Percentiles rank a stretch among this genome's conserved stretches.
Evolutionary conservation across 2,888 invertebrate species (phyloP).

Genomic region (Chymomyza amoena): DNA sequence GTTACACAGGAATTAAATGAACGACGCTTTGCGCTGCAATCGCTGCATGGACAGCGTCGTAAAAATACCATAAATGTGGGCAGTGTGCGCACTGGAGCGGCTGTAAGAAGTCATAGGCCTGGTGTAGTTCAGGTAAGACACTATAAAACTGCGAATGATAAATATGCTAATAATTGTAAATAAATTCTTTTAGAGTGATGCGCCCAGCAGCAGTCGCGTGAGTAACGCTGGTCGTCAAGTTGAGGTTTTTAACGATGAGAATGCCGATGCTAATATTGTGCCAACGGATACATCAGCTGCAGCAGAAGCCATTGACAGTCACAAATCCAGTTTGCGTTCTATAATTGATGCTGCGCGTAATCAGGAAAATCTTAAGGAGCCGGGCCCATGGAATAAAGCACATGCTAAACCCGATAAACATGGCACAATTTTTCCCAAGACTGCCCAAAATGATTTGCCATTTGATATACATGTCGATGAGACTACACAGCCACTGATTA

Average conservation of each 20-base stretch:
- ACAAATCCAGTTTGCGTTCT: conserved; percentile 76
- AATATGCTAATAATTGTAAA: neutral
- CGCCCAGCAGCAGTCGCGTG: conserved; percentile 43
- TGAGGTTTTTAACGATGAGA: conserved; percentile 73
- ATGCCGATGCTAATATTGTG: conserved; percentile 52
- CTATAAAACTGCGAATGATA: neutral
- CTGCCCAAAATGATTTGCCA: conserved; percentile 50
- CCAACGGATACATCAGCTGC: conserved; percentile 1
- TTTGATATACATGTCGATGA: conserved; percentile 76
- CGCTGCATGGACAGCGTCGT: conserved; percentile 83
- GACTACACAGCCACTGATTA: conserved; percentile 41
- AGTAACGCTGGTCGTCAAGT: conserved; percentile 48
- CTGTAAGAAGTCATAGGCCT: conserved; percentile 70
- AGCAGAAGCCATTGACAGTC: conserved; percentile 16
- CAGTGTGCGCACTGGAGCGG: conserved; percentile 80
- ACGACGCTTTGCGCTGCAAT: conserved; percentile 88
- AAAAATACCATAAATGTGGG: conserved; percentile 80
- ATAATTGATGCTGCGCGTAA: conserved; percentile 81
- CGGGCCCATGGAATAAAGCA: conserved; percentile 84
- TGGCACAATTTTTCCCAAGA: conserved; percentile 58
- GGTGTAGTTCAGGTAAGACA: conserved; percentile 70
- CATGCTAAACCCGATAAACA: conserved; percentile 54
- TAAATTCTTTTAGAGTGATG: conserved; percentile 35
- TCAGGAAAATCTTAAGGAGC: conserved; percentile 85
- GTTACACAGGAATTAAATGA: conserved; percentile 83